A percentile compares a stretch with the other conserved stretches of the same genome.
Evolutionary conservation across 2,113 vertebrate species (phyloP).

Genomic region (Gambusia affinis): DNA sequence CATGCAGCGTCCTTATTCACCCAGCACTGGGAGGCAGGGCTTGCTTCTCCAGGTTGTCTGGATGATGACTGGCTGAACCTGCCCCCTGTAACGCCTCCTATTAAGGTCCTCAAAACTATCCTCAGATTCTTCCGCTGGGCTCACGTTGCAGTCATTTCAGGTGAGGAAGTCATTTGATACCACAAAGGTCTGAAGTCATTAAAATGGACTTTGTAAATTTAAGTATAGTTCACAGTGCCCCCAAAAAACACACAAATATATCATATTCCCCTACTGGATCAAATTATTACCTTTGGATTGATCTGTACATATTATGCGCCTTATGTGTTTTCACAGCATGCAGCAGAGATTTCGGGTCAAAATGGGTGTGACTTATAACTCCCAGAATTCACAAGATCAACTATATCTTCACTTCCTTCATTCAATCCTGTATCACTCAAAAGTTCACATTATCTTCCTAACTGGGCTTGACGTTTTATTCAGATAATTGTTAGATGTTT

Average conservation of each 20-base stretch:
- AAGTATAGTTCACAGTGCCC: no score
- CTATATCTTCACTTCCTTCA: neutral
- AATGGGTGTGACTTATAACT: neutral
- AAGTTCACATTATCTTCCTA: neutral
- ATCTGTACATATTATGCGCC: no score
- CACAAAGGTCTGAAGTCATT: neutral
- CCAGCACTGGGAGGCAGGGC: conserved; percentile 73
- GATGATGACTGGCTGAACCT: conserved; percentile 61
- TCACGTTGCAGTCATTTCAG: conserved; percentile 79
- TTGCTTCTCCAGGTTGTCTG: conserved; percentile 69
- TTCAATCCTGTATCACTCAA: neutral
- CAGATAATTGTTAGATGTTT: no score
- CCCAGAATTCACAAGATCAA: neutral
- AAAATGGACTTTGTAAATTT: no score
- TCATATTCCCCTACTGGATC: no score
- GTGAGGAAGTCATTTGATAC: conserved; percentile 25
- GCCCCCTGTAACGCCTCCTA: conserved; percentile 61
- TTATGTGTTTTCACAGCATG: no score
- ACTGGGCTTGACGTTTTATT: no score
- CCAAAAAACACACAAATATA: no score
- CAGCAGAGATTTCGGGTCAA: no score
- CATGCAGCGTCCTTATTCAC: conserved; percentile 64
- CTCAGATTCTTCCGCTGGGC: conserved; percentile 85
- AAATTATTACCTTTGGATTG: no score
- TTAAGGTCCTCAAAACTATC: conserved; percentile 63